These are phyloP conservation scores for Centropristis striata DNA, from an alignment of 2,113 vertebrate species.

Conservation along the genomic window DNA sequence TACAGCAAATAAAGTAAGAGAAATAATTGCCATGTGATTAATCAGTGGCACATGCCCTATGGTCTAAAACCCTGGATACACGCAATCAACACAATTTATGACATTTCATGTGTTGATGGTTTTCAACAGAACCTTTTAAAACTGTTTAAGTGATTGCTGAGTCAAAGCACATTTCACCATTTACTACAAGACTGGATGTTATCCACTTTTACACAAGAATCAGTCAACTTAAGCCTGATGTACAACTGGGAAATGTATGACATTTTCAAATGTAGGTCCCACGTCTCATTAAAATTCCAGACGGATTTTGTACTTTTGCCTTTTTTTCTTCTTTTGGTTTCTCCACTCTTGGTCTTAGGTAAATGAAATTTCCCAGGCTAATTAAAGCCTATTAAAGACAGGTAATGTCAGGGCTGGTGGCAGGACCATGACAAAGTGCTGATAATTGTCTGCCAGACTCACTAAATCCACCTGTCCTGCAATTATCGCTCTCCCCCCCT, in stretches of 20 bases:
- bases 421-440: conserved; percentile 87
- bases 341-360: conserved; percentile 67
- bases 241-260: conserved; percentile 58
- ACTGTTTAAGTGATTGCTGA: conserved; percentile 23
- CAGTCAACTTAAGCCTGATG: conserved; percentile 51
- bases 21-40: conserved; percentile 27
- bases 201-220: conserved; percentile 57
- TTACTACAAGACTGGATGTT: conserved; percentile 56
- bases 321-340: conserved; percentile 67
- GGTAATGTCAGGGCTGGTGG: conserved; percentile 84
- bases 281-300: conserved; percentile 68
- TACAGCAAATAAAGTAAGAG: conserved; percentile 42
- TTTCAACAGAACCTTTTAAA: conserved; percentile 46
- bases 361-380: conserved; percentile 85
- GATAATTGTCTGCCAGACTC: conserved; percentile 88
- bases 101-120: conserved; percentile 18
- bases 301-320: conserved; percentile 58
- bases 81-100: conserved; percentile 27
- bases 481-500: conserved; percentile 68
- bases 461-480: conserved; percentile 86
- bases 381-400: conserved; percentile 88
- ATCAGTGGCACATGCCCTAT: conserved; percentile 45
- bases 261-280: conserved; percentile 64
- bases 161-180: conserved; percentile 63
- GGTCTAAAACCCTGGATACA: conserved; percentile 26